These are phyloP conservation scores for Pecten maximus DNA, from an alignment of 2,888 invertebrate species.

Conservation along the genomic window DNA sequence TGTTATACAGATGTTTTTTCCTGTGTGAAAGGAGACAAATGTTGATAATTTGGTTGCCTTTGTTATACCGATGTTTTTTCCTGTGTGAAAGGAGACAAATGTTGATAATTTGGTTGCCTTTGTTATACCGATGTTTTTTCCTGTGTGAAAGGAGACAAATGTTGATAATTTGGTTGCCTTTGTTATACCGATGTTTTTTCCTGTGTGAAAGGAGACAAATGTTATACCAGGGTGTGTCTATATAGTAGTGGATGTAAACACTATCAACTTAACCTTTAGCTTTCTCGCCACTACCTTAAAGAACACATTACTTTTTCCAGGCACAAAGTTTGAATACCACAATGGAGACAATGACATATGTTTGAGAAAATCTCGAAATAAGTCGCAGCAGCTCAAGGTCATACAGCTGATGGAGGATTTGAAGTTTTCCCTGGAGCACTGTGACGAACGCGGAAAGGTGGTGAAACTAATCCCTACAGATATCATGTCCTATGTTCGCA, in stretches of 20 bases:
- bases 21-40: background rate
- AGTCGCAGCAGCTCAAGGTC: constrained; percentile 40
- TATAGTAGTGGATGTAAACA: background rate
- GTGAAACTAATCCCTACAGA: constrained; percentile 46
- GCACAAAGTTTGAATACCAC: constrained; percentile 48
- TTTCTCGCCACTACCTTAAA: background rate
- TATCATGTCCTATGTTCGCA: constrained; percentile 45
- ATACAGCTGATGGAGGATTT: constrained; percentile 51
- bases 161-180: background rate
- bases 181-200: background rate
- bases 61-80: background rate
- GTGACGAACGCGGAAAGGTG: constrained; percentile 46
- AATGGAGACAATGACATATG: constrained; percentile 40
- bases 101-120: background rate
- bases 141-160: background rate
- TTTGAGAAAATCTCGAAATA: constrained; percentile 39
- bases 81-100: background rate
- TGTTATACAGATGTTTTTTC: background rate
- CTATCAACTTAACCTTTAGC: background rate
- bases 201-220: background rate
- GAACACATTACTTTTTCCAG: constrained; percentile 38
- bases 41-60: background rate
- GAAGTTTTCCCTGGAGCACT: constrained; percentile 44
- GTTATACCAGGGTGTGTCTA: background rate
- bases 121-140: background rate